phyloP scores from a whole-genome alignment of 2,113 vertebrate species.

The Lycocorax pyrrhopterus region DNA sequence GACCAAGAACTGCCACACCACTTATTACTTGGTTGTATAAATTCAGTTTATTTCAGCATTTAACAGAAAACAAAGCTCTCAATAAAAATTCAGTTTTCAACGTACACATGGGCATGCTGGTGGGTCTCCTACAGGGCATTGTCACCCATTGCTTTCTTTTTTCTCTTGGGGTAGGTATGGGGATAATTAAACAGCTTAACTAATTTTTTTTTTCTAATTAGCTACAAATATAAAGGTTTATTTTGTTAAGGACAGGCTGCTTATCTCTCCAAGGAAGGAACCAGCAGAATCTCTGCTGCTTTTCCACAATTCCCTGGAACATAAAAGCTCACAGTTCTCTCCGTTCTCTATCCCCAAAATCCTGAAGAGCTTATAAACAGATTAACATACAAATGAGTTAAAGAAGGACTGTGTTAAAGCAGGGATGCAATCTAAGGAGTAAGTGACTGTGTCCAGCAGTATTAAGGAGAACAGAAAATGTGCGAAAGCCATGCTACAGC shows the following conservation, averaged over 20 bases:
- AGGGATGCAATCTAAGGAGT: neutral
- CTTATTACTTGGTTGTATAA: neutral
- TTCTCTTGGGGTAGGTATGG: neutral
- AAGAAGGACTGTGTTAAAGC: neutral
- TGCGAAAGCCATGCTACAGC: rapidly evolving
- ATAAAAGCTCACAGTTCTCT: neutral
- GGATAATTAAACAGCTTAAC: neutral
- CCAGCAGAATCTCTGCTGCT: neutral
- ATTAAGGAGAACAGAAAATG: neutral
- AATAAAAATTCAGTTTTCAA: neutral
- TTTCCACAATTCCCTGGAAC: neutral
- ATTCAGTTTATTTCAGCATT: neutral
- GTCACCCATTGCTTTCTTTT: neutral
- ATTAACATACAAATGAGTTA: neutral
- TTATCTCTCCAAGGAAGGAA: neutral
- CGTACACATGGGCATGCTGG: rapidly evolving
- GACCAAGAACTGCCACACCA: neutral
- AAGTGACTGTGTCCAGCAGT: neutral
- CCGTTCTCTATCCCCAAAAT: neutral
- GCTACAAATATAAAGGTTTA: neutral
- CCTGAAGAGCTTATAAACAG: neutral
- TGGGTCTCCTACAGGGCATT: neutral
- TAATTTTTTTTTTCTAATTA: neutral
- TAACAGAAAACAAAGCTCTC: neutral
- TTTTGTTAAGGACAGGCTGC: neutral